Evolutionary conservation across 2,113 vertebrate species (phyloP).

Genomic region (Caretta caretta): DNA sequence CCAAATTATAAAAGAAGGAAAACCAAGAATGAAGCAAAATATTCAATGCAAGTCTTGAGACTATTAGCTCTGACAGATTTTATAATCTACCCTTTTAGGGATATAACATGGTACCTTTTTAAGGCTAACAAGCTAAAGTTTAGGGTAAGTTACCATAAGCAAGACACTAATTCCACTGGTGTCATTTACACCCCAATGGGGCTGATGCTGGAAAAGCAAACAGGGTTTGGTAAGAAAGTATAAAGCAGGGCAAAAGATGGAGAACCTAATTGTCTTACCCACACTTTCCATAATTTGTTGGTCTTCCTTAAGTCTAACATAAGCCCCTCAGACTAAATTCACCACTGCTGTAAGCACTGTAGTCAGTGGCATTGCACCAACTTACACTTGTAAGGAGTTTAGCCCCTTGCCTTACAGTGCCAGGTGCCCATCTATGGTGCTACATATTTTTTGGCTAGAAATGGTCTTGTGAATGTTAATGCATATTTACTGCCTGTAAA

Average conservation of each 20-base stretch:
- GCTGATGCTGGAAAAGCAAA: not conserved
- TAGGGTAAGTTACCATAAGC: not conserved
- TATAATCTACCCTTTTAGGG: not conserved
- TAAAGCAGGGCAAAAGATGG: not conserved
- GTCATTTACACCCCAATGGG: not conserved
- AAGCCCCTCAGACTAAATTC: not conserved
- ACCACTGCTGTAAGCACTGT: accelerated
- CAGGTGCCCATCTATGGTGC: not conserved
- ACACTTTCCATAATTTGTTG: too few relatives aligned
- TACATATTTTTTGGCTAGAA: not conserved
- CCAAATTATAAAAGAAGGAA: not conserved
- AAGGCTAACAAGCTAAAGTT: not conserved
- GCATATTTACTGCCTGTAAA: not conserved
- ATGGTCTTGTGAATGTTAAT: not conserved
- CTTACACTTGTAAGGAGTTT: not conserved
- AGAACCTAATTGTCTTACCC: not conserved
- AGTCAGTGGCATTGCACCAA: not conserved
- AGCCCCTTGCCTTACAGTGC: not conserved
- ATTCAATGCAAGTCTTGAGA: accelerated
- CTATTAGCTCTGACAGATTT: not conserved
- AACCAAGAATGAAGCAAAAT: not conserved
- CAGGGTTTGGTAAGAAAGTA: not conserved
- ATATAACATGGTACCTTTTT: not conserved
- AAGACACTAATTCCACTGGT: not conserved
- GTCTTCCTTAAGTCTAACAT: not conserved